Percentiles rank a stretch among this genome's conserved stretches.
phyloP scores from a whole-genome alignment of 2,113 vertebrate species.

The Microtus pennsylvanicus region DNA sequence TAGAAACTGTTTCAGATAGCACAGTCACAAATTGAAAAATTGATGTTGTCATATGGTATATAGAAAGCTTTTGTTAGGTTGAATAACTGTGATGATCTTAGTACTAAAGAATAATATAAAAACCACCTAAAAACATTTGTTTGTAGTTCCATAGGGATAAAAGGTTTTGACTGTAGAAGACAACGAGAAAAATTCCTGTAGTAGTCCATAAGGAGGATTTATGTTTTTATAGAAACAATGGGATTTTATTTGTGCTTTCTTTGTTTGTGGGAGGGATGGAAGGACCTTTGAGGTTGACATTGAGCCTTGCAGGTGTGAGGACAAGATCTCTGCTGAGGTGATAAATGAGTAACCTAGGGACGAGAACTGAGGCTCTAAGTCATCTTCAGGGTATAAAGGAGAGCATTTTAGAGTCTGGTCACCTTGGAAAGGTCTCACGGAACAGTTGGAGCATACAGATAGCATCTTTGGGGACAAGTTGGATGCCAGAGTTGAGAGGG shows the following conservation, averaged over 20 bases:
- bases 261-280: background rate
- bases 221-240: background rate
- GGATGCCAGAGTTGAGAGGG: rapidly evolving
- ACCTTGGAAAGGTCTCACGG: background rate
- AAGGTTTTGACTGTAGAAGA: background rate
- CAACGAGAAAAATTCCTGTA: background rate
- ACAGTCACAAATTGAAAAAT: background rate
- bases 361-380: background rate
- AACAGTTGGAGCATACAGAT: background rate
- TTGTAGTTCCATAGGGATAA: background rate
- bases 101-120: background rate
- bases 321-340: background rate
- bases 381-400: background rate
- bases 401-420: background rate
- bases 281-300: background rate
- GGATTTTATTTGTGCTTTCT: background rate
- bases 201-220: background rate
- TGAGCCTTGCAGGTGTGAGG: background rate
- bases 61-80: background rate
- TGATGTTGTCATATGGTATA: background rate
- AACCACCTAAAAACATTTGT: background rate
- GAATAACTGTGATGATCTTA: background rate
- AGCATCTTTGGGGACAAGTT: background rate
- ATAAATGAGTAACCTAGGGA: rapidly evolving
- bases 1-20: background rate